Base-by-base conservation (phyloP, 1,140 invertebrate genomes). In the Drosophila prosaltans region DNA sequence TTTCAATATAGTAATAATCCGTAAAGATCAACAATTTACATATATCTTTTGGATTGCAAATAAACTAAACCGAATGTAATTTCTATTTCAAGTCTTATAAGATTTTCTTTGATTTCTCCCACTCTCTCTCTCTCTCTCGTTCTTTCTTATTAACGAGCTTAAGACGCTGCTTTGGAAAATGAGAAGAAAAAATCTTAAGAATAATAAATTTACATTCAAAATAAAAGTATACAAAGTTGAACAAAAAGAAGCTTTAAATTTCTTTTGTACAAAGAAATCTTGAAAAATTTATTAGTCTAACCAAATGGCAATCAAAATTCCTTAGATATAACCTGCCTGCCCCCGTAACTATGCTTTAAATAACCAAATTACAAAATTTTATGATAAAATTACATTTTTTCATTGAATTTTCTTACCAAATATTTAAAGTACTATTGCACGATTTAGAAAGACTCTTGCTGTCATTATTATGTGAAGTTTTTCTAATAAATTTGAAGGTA, bases 1-100 rank as follows among this genome's bases (percentile, higher is more conserved):
- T 61, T 61, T 40, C 26, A 61, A 59, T 59, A 59, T 59, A 39
- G 57, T 32, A 21, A 59, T 39, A 59, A 51, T 51, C 45, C 45
- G 8, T 4, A 51, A 51, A 51, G 45, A 51, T 51, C 57, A 59
- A 24, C 32, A 59, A 59, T 39, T 59, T 59, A 39, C 30, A 59
- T 59, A 16, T 16, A 16, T 16, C 16, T 16, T 24, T 51, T 59
- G 16, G 36, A 39, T 59, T 39, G 32, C 16, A 36, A 36, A 10
- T 39, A 59, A 39, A 39, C 57, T 32, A 39, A 59, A 59, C 28
- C 32, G 16, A 39, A 32, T 21, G 32, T 21, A 59, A 59, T 39
- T 51, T 51, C 32, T 10, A 59, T 39, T 59, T 59, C 16, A 24
- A 59, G 57, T 24, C 32, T 51, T 51, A 51, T 24, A 51, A 51